These are phyloP conservation scores for Lagenorhynchus albirostris DNA, from an alignment of 2,113 vertebrate species.

Conservation along the genomic window DNA sequence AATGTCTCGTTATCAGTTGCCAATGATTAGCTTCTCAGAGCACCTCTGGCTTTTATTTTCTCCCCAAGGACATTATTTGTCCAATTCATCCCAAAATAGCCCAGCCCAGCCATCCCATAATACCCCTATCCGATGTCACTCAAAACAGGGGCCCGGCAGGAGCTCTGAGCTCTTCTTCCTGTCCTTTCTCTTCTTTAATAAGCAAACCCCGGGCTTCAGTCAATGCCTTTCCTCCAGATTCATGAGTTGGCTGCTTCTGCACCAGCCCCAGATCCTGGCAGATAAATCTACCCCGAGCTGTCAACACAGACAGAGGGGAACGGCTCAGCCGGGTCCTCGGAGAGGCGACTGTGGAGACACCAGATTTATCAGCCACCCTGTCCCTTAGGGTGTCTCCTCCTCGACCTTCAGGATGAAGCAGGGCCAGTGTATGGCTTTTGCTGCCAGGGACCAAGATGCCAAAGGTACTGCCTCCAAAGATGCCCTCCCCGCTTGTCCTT, in stretches of 20 bases:
- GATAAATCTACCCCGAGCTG: slow-evolving; percentile 78
- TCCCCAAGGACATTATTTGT: slow-evolving; percentile 57
- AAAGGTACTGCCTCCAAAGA: neutral
- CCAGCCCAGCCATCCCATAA: slow-evolving; percentile 59
- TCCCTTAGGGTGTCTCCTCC: neutral
- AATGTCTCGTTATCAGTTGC: neutral
- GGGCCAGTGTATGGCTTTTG: neutral
- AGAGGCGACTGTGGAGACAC: slow-evolving; percentile 65
- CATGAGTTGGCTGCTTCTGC: slow-evolving; percentile 61
- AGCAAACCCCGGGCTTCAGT: slow-evolving; percentile 60
- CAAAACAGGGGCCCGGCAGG: slow-evolving; percentile 66
- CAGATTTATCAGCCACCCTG: neutral
- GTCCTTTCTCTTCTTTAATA: slow-evolving; percentile 79
- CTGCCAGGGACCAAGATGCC: neutral
- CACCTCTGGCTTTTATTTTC: slow-evolving; percentile 61
- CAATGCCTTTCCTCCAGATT: slow-evolving; percentile 69
- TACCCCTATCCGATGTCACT: slow-evolving; percentile 59
- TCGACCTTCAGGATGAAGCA: slow-evolving; percentile 36
- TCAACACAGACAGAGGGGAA: slow-evolving; percentile 63
- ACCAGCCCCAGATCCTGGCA: slow-evolving; percentile 57
- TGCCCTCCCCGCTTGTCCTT: slow-evolving; percentile 40
- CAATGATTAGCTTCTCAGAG: neutral
- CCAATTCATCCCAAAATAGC: slow-evolving; percentile 69
- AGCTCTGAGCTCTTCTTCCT: slow-evolving; percentile 57
- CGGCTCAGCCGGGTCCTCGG: slow-evolving; percentile 49